These are phyloP conservation scores for Polypedilum pembai DNA, from an alignment of 1,140 invertebrate genomes.

Conservation along the genomic window DNA sequence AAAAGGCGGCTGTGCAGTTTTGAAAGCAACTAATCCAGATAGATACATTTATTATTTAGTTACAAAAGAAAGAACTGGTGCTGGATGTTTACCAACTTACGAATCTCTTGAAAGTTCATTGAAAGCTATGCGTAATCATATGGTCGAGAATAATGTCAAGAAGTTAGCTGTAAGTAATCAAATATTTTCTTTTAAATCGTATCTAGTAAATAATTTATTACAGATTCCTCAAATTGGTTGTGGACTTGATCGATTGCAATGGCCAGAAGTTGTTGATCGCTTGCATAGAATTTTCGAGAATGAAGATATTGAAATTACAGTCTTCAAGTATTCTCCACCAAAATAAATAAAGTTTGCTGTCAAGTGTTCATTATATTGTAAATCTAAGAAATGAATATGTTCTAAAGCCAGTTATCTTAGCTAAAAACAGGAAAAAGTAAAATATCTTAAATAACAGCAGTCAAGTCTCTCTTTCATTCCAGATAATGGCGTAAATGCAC, in stretches of 20 bases:
- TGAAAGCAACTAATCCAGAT: not conserved
- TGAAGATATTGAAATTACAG: not conserved
- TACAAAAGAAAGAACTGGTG: not conserved
- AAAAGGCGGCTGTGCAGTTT: not conserved
- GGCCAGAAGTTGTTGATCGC: not conserved
- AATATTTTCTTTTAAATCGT: not conserved
- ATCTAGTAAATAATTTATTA: not conserved
- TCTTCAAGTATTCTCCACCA: not conserved
- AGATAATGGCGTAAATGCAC: slow-evolving; percentile 21
- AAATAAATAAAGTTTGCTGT: not conserved
- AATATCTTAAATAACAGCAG: not conserved
- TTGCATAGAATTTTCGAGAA: not conserved
- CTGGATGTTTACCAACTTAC: not conserved
- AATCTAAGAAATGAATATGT: too few relatives aligned
- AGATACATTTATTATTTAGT: not conserved
- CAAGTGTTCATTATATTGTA: not conserved
- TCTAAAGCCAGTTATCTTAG: not conserved
- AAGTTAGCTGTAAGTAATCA: not conserved
- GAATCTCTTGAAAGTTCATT: not conserved
- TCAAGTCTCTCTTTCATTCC: not conserved
- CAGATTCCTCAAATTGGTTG: not conserved
- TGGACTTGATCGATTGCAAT: not conserved
- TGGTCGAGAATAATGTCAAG: not conserved
- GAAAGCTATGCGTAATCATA: not conserved
- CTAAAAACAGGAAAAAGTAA: not conserved